A percentile compares a stretch with the other conserved stretches of the same genome.
Conservation (phyloP, 2,113 vertebrate genomes). For the Neogale vison region DNA sequence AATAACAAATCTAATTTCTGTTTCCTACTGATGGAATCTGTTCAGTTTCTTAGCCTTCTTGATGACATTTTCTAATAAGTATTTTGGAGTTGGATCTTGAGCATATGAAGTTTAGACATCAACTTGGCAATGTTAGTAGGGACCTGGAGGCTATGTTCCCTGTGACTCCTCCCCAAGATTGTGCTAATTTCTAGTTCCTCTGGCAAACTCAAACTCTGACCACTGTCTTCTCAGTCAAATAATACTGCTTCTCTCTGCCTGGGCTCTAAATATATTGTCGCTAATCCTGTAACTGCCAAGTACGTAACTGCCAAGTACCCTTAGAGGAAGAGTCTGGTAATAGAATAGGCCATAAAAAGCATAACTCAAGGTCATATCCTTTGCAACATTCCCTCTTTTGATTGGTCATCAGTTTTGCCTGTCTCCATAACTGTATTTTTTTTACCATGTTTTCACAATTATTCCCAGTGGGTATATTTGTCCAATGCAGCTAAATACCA, state of each 20-base stretch:
- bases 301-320: neutral
- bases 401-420: neutral
- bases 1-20: neutral
- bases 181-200: neutral
- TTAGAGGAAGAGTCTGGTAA: neutral
- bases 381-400: neutral
- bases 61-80: neutral
- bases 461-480: neutral
- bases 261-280: neutral
- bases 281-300: neutral
- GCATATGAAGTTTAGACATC: neutral
- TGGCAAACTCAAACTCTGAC: neutral
- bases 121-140: neutral
- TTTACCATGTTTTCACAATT: neutral
- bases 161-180: neutral
- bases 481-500: neutral
- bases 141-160: neutral
- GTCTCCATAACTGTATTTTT: neutral
- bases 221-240: neutral
- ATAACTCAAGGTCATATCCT: neutral
- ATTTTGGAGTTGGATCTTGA: neutral
- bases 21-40: neutral
- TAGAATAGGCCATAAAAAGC: neutral
- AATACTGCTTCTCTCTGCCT: neutral
- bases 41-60: neutral